A percentile compares a stretch with the other conserved stretches of the same genome.
These are phyloP conservation scores for Abramis brama DNA, from an alignment of 2,113 vertebrate genomes.

Conservation along the genomic window DNA sequence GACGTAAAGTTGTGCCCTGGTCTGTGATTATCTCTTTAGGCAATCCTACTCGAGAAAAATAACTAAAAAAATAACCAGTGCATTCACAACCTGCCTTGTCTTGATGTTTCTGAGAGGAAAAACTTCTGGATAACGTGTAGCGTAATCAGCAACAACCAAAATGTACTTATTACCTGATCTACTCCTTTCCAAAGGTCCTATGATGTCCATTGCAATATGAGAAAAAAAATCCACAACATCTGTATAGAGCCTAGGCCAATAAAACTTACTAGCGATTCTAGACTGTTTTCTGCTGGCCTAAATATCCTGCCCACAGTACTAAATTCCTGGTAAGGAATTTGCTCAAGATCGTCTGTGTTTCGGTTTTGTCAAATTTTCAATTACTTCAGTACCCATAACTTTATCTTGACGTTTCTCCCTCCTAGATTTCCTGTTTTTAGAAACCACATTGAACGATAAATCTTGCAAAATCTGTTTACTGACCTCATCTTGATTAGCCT, in stretches of 20 bases:
- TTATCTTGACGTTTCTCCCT: too few species aligned
- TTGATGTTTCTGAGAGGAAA: conserved; percentile 2
- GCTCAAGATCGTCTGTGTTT: too few species aligned
- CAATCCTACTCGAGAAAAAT: too few species aligned
- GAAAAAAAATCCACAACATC: background rate
- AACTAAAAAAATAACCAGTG: too few species aligned
- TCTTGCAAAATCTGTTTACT: too few species aligned
- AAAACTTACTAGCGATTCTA: background rate
- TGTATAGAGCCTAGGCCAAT: background rate
- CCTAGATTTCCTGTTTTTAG: too few species aligned
- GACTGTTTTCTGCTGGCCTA: background rate
- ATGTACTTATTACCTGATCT: background rate
- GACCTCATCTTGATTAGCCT: too few species aligned
- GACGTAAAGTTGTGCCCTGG: background rate
- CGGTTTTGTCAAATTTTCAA: too few species aligned
- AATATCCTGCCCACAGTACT: background rate
- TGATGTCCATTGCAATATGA: background rate
- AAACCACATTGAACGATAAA: too few species aligned
- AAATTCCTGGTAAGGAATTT: background rate
- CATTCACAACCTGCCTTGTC: background rate
- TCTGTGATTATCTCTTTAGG: conserved; percentile 7
- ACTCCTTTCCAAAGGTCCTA: background rate
- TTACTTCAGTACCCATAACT: too few species aligned
- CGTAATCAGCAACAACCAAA: background rate
- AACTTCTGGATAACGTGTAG: background rate